Evolutionary conservation across 92 coral and sea anemone genomes (phyloP).

Genomic region (Desmophyllum pertusum): DNA sequence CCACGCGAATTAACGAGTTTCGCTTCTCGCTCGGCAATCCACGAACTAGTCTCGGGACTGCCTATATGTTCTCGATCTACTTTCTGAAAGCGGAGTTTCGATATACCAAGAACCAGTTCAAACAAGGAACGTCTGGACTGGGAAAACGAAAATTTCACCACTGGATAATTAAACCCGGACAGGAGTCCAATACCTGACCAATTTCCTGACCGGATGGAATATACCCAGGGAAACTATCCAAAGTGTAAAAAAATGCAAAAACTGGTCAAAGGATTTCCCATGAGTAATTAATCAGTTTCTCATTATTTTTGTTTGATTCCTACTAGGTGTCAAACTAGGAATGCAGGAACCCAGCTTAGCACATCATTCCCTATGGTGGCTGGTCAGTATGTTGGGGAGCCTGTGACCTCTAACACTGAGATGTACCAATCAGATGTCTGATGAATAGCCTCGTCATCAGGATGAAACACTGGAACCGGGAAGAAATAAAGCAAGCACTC

Average conservation of each 20-base stretch:
- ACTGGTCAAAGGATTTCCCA: not conserved
- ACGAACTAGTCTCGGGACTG: no score
- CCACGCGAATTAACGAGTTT: not conserved
- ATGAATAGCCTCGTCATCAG: no score
- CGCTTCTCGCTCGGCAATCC: not conserved
- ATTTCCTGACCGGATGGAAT: no score
- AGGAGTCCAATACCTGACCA: no score
- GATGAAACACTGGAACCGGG: no score
- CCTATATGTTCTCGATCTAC: not conserved
- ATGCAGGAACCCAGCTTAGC: slow-evolving; percentile 13
- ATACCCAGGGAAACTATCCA: not conserved
- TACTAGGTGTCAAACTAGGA: not conserved
- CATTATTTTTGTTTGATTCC: not conserved
- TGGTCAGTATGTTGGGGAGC: not conserved
- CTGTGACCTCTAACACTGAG: not conserved
- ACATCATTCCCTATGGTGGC: not conserved
- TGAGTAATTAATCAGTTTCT: not conserved
- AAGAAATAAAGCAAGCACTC: not conserved
- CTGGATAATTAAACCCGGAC: no score
- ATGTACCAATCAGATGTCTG: no score
- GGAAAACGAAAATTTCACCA: not conserved
- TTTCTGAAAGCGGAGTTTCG: no score
- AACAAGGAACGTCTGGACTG: not conserved
- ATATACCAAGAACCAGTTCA: not conserved
- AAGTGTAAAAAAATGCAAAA: not conserved